Percentiles rank a stretch among this genome's conserved stretches.
These are phyloP conservation scores for Hirudinaria manillensis DNA, from an alignment of 2,888 invertebrate genomes.

Conservation along the genomic window DNA sequence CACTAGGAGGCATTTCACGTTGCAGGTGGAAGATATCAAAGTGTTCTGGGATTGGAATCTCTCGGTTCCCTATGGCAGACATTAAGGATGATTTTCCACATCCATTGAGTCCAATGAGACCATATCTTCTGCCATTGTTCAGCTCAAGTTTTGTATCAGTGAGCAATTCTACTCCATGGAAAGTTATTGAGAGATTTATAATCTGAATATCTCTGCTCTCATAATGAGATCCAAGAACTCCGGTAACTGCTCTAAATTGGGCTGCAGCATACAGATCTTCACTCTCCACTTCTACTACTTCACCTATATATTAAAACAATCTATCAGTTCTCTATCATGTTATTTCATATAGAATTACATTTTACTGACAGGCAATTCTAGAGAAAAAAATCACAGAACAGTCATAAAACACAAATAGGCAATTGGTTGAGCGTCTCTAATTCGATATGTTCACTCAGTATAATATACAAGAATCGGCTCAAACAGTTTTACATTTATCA, in stretches of 20 bases:
- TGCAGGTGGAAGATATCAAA: slow-evolving; percentile 96
- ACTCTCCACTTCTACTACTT: slow-evolving; percentile 55
- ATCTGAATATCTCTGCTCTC: slow-evolving; percentile 93
- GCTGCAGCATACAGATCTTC: slow-evolving; percentile 79
- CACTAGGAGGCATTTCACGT: slow-evolving; percentile 94
- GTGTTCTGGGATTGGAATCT: slow-evolving; percentile 90
- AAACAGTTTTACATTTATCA: no score
- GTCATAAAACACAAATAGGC: no score
- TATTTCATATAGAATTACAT: background rate
- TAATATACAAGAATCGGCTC: no score
- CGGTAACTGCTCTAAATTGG: slow-evolving; percentile 66
- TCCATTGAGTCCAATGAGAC: slow-evolving; percentile 92
- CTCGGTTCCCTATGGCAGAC: slow-evolving; percentile 79
- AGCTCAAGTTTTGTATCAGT: slow-evolving; percentile 91
- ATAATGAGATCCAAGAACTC: slow-evolving; percentile 87
- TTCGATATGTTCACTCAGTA: no score
- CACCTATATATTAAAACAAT: background rate
- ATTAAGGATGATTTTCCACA: slow-evolving; percentile 92
- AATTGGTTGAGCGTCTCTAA: no score
- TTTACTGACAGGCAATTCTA: no score
- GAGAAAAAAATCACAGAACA: no score
- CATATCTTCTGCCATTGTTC: slow-evolving; percentile 93
- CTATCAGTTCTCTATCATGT: background rate
- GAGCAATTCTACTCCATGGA: slow-evolving; percentile 91
- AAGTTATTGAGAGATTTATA: slow-evolving; percentile 89